These are phyloP conservation scores for Alsophila aescularia DNA, from an alignment of 2,888 invertebrate genomes.

Conservation along the genomic window DNA sequence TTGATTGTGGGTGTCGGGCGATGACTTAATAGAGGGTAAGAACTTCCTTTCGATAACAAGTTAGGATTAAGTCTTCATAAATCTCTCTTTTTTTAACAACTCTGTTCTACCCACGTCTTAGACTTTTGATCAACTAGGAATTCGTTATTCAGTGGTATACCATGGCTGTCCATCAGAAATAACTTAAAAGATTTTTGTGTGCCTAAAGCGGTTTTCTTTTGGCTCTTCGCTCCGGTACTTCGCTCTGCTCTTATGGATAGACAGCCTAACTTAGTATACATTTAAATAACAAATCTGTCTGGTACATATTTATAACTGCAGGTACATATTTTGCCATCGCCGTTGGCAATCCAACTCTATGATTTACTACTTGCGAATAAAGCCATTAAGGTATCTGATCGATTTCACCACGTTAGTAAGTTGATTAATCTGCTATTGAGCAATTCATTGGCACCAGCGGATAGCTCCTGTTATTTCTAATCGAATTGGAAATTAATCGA, in stretches of 20 bases:
- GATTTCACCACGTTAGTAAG: conserved; percentile 13
- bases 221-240: too few species aligned
- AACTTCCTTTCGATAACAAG: background rate
- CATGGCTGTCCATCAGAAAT: too few species aligned
- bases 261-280: too few species aligned
- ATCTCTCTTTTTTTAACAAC: too few species aligned
- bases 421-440: conserved; percentile 14
- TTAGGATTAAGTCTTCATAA: background rate
- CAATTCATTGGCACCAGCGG: conserved; percentile 2
- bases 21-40: background rate
- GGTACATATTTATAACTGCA: background rate
- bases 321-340: conserved; percentile 4
- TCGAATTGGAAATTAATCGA: background rate
- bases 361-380: conserved; percentile 18
- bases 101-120: too few species aligned
- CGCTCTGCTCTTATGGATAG: too few species aligned
- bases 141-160: background rate
- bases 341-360: conserved; percentile 2
- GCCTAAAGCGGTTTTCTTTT: too few species aligned
- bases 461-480: background rate
- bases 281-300: too few species aligned
- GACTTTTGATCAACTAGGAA: background rate
- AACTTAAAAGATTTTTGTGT: too few species aligned
- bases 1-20: background rate
- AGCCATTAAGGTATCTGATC: conserved; percentile 10